phyloP scores from a whole-genome alignment of 2,888 invertebrate genomes.

The Philhelius pedissequus region DNA sequence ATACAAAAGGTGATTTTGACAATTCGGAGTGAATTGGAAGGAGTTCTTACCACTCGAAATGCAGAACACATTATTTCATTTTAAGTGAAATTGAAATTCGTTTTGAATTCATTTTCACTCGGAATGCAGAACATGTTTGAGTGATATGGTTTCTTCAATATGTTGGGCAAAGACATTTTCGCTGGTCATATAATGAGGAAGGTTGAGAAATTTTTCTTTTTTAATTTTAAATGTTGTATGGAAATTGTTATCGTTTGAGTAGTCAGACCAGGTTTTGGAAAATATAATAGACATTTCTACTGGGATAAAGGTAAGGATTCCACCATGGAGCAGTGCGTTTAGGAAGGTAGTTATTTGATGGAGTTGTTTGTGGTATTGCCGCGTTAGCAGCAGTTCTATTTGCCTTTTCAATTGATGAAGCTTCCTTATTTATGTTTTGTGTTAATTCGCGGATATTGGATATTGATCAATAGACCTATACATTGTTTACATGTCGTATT shows the following conservation, averaged over 20 bases:
- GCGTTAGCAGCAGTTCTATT: too few relatives aligned
- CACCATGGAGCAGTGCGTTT: too few relatives aligned
- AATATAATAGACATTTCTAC: background rate
- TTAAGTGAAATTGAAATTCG: too few relatives aligned
- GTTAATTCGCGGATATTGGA: background rate
- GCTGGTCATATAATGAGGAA: background rate
- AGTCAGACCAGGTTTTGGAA: background rate
- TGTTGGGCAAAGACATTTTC: background rate
- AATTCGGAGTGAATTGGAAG: too few relatives aligned
- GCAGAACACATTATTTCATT: too few relatives aligned
- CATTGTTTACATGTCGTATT: slow-evolving; percentile 31
- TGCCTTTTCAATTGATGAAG: background rate
- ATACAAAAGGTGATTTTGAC: too few relatives aligned
- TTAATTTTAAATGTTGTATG: background rate
- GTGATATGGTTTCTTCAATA: background rate
- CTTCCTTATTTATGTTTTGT: background rate
- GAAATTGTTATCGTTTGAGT: background rate
- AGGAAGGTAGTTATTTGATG: too few relatives aligned
- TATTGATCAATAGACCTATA: background rate
- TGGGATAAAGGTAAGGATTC: background rate
- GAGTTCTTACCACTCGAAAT: too few relatives aligned
- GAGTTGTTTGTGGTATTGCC: too few relatives aligned
- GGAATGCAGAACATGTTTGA: too few relatives aligned
- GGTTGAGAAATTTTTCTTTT: background rate
- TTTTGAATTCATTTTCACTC: too few relatives aligned